Base-by-base conservation (phyloP, 2,888 invertebrate genomes). In the Yponomeuta malinellus region DNA sequence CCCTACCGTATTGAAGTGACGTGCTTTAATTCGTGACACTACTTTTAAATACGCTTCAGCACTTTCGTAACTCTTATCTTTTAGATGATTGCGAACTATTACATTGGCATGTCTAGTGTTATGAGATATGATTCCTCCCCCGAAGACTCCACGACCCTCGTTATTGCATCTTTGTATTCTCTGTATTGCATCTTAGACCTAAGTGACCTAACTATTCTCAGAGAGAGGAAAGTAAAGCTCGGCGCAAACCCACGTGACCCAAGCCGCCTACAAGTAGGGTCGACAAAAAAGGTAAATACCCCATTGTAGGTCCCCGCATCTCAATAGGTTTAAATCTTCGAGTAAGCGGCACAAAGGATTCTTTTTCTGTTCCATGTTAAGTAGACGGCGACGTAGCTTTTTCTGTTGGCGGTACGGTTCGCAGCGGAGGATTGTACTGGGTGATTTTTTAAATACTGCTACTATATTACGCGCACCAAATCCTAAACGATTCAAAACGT, bases 281-380 rank as follows among this genome's bases (percentile, higher is more conserved):
- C 79, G 74, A 85, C 89, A 89, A 88, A 89, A 88, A 90, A 85
- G 79, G 82, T 86, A 84, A 87, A 85, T 85, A 86, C 81, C 74
- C 75, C 48, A 71, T 72, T 72, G 72, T 72, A 74, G 77, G 79
- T 77, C 79, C 84, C 82, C 77, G 83, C 84, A 81, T 81, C 83
- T 87, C 86, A 84, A 88, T 89, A 87, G 84, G 84, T 88, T 86
- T 88, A 87, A 87, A 86, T 86, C 85, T 85, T 80, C 82, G 85
- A 87, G 85, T 85, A 82, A 77, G 81, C 76, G 79, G 80, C 78
- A 91, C 88, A 90, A 91, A 86, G 85, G 87, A 88, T 82, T 87
- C 85, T 88, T 88, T 88, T 87, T 86, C 85, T 31, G 78, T 83
- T 78, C 84, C 83, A 85, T 87, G 86, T 86, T 90, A 89, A 90